Conservation (phyloP, 2,113 vertebrate species). For the Mungos mungo region DNA sequence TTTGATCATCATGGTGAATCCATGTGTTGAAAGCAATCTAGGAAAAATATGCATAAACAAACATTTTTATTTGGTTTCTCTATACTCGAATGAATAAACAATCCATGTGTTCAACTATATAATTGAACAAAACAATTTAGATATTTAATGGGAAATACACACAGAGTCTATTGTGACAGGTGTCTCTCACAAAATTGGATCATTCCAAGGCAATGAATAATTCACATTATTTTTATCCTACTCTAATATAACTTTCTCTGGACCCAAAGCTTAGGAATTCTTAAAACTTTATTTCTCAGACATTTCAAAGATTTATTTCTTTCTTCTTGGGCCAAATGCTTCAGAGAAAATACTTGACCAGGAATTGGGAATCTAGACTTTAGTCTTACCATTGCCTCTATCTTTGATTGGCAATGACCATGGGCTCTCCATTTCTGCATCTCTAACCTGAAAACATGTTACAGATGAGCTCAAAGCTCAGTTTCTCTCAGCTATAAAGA, state of each 20-base stretch:
- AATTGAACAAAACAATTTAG: not conserved
- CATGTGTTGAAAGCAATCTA: not conserved
- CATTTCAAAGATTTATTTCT: not conserved
- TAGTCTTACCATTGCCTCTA: not conserved
- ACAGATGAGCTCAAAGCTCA: not conserved
- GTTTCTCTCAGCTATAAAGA: not conserved
- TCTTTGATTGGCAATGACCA: not conserved
- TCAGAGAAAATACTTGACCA: not conserved
- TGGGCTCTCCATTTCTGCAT: not conserved
- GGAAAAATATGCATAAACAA: not conserved
- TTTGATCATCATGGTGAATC: not conserved
- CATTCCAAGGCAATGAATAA: not conserved
- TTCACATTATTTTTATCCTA: not conserved
- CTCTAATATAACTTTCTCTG: conserved; percentile 2
- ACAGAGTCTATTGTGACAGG: not conserved
- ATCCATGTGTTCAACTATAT: not conserved
- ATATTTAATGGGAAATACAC: not conserved
- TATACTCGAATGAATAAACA: not conserved
- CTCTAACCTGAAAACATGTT: not conserved
- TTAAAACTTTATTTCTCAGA: not conserved
- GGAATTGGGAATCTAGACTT: not conserved
- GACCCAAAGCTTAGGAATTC: not conserved
- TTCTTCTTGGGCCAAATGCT: not conserved
- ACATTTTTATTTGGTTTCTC: not conserved
- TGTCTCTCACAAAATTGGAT: not conserved